These are phyloP conservation scores for Terrapene triunguis DNA, from an alignment of 2,113 vertebrate species.

Conservation along the genomic window DNA sequence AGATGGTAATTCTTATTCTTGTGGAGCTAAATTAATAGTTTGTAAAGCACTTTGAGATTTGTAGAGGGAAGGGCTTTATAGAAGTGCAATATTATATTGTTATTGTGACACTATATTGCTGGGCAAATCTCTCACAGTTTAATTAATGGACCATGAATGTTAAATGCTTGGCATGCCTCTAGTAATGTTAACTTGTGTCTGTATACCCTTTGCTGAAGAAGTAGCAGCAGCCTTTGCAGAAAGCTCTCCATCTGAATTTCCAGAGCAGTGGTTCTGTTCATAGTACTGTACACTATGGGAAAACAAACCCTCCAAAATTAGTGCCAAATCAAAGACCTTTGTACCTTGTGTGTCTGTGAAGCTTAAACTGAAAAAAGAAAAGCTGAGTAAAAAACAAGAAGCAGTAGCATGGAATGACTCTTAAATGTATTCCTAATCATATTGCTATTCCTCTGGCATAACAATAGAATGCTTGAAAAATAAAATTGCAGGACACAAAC, in stretches of 20 bases:
- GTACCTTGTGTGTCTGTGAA: background rate
- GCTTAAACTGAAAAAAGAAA: conserved; percentile 1
- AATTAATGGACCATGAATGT: background rate
- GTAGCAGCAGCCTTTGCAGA: background rate
- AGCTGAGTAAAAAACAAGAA: conserved; percentile 19
- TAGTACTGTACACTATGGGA: background rate
- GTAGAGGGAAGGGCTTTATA: background rate
- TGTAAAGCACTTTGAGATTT: background rate
- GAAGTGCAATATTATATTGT: background rate
- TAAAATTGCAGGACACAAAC: conserved; percentile 80
- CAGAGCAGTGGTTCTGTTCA: background rate
- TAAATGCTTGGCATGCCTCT: background rate
- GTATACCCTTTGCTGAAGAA: background rate
- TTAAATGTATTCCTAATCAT: conserved; percentile 56
- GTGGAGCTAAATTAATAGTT: background rate
- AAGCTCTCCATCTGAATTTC: background rate
- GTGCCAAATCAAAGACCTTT: background rate
- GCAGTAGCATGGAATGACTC: conserved; percentile 42
- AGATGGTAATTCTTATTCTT: background rate
- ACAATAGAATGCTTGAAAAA: conserved; percentile 76
- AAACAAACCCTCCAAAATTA: background rate
- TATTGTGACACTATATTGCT: background rate
- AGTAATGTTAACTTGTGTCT: background rate
- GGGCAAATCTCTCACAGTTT: background rate
- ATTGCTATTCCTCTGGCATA: conserved; percentile 71